Evolutionary conservation across 1,140 invertebrate genomes (phyloP), one percentile per base, ranked within the genome.

Genomic region (Papilio aristodemus): DNA sequence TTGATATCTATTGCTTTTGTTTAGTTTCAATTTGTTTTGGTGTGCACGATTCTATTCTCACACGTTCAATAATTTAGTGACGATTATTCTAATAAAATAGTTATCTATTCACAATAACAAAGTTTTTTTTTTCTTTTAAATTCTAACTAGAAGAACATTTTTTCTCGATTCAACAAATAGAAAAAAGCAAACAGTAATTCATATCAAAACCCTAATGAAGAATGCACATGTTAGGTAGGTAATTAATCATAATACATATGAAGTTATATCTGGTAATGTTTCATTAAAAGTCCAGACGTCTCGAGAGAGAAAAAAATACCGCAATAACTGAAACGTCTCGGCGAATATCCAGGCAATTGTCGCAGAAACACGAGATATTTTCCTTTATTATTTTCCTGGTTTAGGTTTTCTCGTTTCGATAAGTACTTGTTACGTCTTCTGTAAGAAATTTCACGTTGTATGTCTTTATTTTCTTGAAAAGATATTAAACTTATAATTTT

Each of bases 321-420:
- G 27, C 27, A 62, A 62, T 39, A 62, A 62, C 36, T 13, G 27
- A 38, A 62, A 39, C 32, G 10, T 62, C 36, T 32, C 36, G 36
- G 36, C 27, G 17, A 62, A 62, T 38, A 62, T 62, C 59, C 59
- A 37, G 59, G 36, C 59, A 62, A 62, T 62, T 62, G 57, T 59
- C 27, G n/a, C 14, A 37, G n/a, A 62, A 36, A 9, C 17, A 36
- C 36, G 59, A 62, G 59, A 62, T 62, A 62, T 62, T 62, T 36
- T 39, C 59, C 17, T 19, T 62, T 62, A 38, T 39, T 62, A 62
- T 62, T 62, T 62, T 62, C 27, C 17, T 36, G 46, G 22, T 54
- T 25, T 25, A 22, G 17, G 9, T 54, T 54, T 54, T 22, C 46
- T 22, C 46, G 46, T 62, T 38, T 36, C 59, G 32, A 36, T 62